Base-by-base conservation (phyloP, 1,140 invertebrate genomes). In the Amyelois transitella region DNA sequence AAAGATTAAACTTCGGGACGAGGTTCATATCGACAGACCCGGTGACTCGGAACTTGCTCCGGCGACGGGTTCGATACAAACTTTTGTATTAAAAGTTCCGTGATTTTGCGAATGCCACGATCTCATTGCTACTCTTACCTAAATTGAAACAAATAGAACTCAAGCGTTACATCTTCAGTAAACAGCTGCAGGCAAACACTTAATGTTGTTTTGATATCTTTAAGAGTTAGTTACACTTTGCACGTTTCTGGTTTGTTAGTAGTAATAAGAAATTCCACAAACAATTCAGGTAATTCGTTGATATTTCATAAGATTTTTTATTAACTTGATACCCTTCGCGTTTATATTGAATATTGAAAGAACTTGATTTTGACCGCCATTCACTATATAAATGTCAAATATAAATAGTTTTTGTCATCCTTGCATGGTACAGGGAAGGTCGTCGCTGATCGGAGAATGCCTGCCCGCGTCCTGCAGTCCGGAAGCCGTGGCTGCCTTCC, bases 391-490 rank as follows among this genome's bases (percentile, higher is more conserved):
- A 32, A 38, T n/a, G 32, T 14, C 32, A 28, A 28, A 28, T 28
- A 3, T 8, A 6, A 14, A 38, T 14, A n/a, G n/a, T n/a, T n/a
- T n/a, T n/a, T 48, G 12, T 55, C 7, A 10, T 20, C 48, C 8
- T 10, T 17, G n/a, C 19, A 19, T 45, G 43, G 17, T 90, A 49
- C 88, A 94, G 93, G 90, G 88, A 25, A 88, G 93, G 62, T 86
- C 91, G 66, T 88, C 94, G 54, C 90, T 92, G 63, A 80, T 94
- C 12, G 94, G 94, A 18, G 90, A 94, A 60, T 96, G 94, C 69
- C 75, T 96, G 45, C 94, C 94, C 2, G 83, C 86, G 21, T 91
- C 92, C 0, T 96, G 95, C 72, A 90, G 89, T 24, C 77, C 88
- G 1, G 65, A 80, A 6, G 93, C 94, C 20, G 68, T 95, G 17